These are phyloP conservation scores for Drosophila santomea DNA, from an alignment of 1,140 invertebrate species.

Conservation along the genomic window DNA sequence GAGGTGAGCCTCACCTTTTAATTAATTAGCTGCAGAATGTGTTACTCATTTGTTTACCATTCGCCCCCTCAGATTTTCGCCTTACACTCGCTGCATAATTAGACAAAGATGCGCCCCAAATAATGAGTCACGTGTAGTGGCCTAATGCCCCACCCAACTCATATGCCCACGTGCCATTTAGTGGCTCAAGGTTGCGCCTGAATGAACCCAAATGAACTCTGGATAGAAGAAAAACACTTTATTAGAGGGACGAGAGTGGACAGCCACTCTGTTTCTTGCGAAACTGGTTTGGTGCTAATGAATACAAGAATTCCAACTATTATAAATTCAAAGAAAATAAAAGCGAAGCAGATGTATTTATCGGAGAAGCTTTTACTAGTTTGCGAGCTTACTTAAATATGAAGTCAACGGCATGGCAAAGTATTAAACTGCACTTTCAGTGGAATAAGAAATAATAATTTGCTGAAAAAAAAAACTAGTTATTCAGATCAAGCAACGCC, in stretches of 20 bases:
- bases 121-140: conserved; percentile 44
- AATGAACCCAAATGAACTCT: conserved; percentile 55
- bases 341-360: conserved; percentile 7
- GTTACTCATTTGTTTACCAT: conserved; percentile 37
- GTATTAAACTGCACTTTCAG: too few species aligned
- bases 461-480: background rate
- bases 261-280: conserved; percentile 24
- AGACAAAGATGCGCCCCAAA: conserved; percentile 41
- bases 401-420: too few species aligned
- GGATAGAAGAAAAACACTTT: conserved; percentile 22
- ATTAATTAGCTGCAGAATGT: conserved; percentile 41
- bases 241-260: background rate
- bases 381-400: too few species aligned
- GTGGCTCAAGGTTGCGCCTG: conserved; percentile 49
- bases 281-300: conserved; percentile 30
- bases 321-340: conserved; percentile 14
- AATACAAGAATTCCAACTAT: conserved; percentile 23
- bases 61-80: conserved; percentile 11
- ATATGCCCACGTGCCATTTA: conserved; percentile 21
- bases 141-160: conserved; percentile 7
- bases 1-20: conserved; percentile 42
- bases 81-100: conserved; percentile 38
- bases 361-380: too few species aligned
- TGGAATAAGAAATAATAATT: too few species aligned
- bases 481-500: conserved; percentile 13